These are phyloP conservation scores for Palythoa grandis DNA, from an alignment of 92 coral and sea anemone genomes.

Conservation along the genomic window DNA sequence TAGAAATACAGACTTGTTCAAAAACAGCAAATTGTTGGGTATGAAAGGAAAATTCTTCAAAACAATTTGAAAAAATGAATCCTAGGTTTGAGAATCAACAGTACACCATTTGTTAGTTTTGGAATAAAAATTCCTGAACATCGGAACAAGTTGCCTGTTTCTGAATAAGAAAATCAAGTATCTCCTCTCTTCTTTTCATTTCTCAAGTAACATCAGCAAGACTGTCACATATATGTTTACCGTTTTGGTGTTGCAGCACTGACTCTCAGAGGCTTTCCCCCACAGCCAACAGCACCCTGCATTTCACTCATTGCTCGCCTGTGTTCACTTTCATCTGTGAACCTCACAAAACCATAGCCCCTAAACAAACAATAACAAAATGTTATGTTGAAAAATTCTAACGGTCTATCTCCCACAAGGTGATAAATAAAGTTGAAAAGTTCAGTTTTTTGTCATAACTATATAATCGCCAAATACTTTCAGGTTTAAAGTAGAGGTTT, in stretches of 20 bases:
- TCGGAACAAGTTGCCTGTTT: background rate
- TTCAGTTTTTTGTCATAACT: no score
- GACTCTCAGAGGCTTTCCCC: conserved; percentile 90
- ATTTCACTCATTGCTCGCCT: conserved; percentile 92
- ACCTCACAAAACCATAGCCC: conserved; percentile 98
- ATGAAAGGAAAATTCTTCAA: no score
- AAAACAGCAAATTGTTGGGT: no score
- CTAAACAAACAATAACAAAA: conserved; percentile 41
- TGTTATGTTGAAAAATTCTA: background rate
- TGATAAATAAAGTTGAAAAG: background rate
- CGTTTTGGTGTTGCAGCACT: conserved; percentile 99
- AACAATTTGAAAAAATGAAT: no score
- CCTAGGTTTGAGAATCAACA: no score
- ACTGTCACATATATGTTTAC: conserved; percentile 39
- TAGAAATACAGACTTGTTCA: no score
- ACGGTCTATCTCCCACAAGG: background rate
- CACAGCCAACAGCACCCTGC: conserved; percentile 97
- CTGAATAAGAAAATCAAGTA: background rate
- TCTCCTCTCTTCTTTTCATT: background rate
- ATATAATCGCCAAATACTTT: no score
- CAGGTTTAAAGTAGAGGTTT: no score
- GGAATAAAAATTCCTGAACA: no score
- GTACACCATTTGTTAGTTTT: no score
- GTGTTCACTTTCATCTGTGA: conserved; percentile 82
- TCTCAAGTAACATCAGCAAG: background rate